phyloP scores from a whole-genome alignment of 2,797 vertebrate species.

The Podarcis siculus region DNA sequence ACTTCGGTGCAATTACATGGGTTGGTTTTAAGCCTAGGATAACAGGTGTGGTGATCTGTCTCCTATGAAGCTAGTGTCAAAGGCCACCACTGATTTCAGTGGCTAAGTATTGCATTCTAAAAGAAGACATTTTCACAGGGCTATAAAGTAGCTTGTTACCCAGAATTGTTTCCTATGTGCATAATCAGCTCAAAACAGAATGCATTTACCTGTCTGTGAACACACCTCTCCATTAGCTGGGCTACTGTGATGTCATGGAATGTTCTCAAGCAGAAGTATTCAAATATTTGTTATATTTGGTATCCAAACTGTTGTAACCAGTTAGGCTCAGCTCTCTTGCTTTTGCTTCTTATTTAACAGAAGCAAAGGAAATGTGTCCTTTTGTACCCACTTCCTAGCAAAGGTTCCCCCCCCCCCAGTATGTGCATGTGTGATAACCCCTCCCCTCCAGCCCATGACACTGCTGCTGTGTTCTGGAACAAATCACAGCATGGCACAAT shows the following conservation, averaged over 20 bases:
- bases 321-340: background rate
- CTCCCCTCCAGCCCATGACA: background rate
- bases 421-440: background rate
- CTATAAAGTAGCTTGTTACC: slow-evolving; percentile 36
- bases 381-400: background rate
- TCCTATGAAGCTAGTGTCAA: background rate
- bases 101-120: background rate
- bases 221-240: background rate
- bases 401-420: background rate
- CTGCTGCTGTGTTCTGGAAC: background rate
- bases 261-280: background rate
- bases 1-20: background rate
- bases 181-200: background rate
- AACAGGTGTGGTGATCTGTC: background rate
- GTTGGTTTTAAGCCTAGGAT: slow-evolving; percentile 21
- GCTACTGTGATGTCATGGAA: background rate
- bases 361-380: background rate
- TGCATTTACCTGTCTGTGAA: background rate
- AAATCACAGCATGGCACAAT: background rate
- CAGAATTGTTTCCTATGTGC: background rate
- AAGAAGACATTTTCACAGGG: slow-evolving; percentile 43
- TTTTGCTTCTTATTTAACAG: background rate
- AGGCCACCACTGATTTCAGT: background rate
- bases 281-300: background rate
- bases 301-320: background rate